These are phyloP conservation scores for Neodiprion virginianus DNA, from an alignment of 1,140 invertebrate species.

Conservation along the genomic window DNA sequence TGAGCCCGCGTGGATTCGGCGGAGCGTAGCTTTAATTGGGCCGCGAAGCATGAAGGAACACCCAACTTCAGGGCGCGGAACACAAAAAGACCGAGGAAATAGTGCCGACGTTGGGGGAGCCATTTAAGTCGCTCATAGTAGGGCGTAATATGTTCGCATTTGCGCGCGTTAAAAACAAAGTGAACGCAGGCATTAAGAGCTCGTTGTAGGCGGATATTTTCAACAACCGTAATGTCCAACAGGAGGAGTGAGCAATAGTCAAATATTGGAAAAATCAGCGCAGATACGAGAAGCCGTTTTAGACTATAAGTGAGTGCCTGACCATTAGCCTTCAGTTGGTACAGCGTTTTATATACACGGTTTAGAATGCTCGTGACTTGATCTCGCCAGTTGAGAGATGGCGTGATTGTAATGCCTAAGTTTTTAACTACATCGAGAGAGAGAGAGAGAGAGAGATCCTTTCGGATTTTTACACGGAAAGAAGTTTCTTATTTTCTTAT, in stretches of 20 bases:
- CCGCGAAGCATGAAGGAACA: too few species aligned
- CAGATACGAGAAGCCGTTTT: background rate
- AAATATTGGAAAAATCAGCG: constrained; percentile 5
- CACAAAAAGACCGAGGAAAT: constrained; percentile 8
- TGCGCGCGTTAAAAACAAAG: background rate
- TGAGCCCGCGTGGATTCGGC: too few species aligned
- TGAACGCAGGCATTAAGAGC: constrained; percentile 8
- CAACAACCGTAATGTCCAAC: background rate
- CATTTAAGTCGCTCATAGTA: background rate
- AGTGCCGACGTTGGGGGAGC: background rate
- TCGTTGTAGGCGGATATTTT: constrained; percentile 7
- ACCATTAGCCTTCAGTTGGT: constrained; percentile 3
- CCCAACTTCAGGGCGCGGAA: background rate
- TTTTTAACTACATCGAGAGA: background rate
- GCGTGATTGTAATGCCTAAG: background rate
- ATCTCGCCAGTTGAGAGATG: constrained; percentile 1
- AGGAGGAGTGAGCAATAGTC: constrained; percentile 1
- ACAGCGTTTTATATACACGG: constrained; percentile 9
- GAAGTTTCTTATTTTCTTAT: too few species aligned
- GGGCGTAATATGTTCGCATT: constrained; percentile 4
- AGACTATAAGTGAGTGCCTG: background rate
- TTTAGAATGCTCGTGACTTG: background rate
- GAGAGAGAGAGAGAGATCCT: background rate
- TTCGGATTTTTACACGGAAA: too few species aligned
- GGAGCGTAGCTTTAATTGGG: too few species aligned